phyloP scores from a whole-genome alignment of 2,888 invertebrate genomes.

The Phyllotreta cruciferae region DNA sequence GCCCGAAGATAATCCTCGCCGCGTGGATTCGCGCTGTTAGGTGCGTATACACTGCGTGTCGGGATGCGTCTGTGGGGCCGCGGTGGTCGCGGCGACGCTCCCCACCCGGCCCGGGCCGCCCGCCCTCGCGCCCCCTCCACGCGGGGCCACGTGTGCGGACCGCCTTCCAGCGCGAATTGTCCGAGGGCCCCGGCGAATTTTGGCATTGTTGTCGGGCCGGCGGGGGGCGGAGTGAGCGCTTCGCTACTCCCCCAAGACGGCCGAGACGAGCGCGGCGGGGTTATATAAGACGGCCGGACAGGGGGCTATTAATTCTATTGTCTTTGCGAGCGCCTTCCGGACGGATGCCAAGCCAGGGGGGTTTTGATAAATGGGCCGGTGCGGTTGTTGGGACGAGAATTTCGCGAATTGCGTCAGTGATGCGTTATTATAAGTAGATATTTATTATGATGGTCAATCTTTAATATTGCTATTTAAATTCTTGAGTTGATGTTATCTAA shows the following conservation, averaged over 20 bases:
- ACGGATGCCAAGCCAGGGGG: conserved; percentile 32
- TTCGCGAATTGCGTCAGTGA: conserved; percentile 19
- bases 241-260: conserved; percentile 56
- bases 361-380: conserved; percentile 30
- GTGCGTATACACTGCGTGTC: conserved; percentile 59
- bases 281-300: conserved; percentile 44
- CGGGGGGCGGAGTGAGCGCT: conserved; percentile 42
- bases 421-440: conserved; percentile 6
- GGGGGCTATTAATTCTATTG: conserved; percentile 45
- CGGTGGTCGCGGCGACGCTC: conserved; percentile 50
- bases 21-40: conserved; percentile 45
- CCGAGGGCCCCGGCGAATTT: conserved; percentile 57
- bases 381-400: conserved; percentile 26
- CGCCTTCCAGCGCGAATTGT: conserved; percentile 60
- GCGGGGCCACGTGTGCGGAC: conserved; percentile 55
- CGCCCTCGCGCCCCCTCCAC: conserved; percentile 55
- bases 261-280: conserved; percentile 50
- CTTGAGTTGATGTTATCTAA: too few species aligned
- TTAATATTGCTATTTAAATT: too few species aligned
- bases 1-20: conserved; percentile 34
- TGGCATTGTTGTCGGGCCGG: conserved; percentile 55
- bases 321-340: conserved; percentile 42
- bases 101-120: conserved; percentile 49
- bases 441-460: background rate
- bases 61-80: conserved; percentile 58